Evolutionary conservation across 2,888 invertebrate species (phyloP), one percentile per base, ranked within the genome.

Genomic region (Bibio marci): DNA sequence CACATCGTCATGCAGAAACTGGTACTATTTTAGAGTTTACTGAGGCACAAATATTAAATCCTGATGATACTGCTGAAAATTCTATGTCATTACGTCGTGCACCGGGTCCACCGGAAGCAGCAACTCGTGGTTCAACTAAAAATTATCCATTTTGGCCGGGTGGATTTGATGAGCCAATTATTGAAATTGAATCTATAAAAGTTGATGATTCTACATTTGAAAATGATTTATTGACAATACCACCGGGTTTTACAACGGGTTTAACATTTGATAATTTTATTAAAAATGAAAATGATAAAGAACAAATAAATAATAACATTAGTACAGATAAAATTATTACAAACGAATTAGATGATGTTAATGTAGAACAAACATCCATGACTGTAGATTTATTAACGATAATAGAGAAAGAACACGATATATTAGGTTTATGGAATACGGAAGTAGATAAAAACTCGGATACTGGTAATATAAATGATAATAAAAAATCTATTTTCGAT

Each of bases 71-170:
- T 44, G 70, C 79, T 1, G 70, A 68, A 50, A 85, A 80, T 58
- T 83, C 82, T 0, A 70, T 80, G 56, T 87, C 88, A 1, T 73
- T 91, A 66, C 70, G 70, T 28, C 66, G 90, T 48, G 76, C 80
- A 17, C 88, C 87, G 1, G 70, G 79, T 30, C 73, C 80, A 8
- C 70, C 78, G 3, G 65, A 66, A 31, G 72, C 80, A 51, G 71
- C 77, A 35, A 70, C 80, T 0, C 67, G 76, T 49, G 91, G 91
- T 13, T 79, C 75, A 38, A 72, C 77, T 1, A 77, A 76, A 42
- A 86, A 83, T 55, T 78, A 75, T 53, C 88, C 87, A 1, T 92
- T 92, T 56, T 75, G 85, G 70, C 91, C 91, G 1, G 90, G 85
- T 35, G 82, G 86, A 3, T 80, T 86, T 55, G 69, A 74, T 44